phyloP scores from a whole-genome alignment of 2,888 invertebrate genomes.

The Spisula subtruncata region DNA sequence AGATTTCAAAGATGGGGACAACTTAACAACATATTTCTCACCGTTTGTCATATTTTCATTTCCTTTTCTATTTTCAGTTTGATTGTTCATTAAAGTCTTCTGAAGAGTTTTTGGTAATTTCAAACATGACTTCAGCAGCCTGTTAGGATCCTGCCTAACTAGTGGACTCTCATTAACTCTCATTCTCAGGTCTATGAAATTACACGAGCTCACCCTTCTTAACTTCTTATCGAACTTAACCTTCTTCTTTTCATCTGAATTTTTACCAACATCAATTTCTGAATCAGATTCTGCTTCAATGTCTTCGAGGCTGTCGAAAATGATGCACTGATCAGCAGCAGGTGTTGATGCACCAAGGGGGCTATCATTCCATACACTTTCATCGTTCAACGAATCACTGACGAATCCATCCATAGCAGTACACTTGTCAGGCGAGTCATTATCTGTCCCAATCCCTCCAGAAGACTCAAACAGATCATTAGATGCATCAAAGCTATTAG shows the following conservation, averaged over 20 bases:
- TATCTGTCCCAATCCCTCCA: neutral
- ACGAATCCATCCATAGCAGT: neutral
- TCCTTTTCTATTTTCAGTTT: neutral
- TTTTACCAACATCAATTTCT: neutral
- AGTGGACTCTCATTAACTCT: constrained; percentile 54
- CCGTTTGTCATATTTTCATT: neutral
- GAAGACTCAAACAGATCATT: constrained; percentile 34
- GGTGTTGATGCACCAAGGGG: constrained; percentile 45
- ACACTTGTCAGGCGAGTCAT: neutral
- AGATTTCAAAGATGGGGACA: neutral
- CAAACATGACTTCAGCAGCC: constrained; percentile 26
- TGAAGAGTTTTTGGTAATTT: neutral
- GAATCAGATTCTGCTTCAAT: neutral
- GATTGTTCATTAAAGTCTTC: neutral
- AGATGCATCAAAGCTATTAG: constrained; percentile 25
- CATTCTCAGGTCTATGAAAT: constrained; percentile 70
- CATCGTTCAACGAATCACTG: neutral
- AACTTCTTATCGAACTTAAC: constrained; percentile 61
- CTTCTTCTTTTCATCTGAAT: constrained; percentile 24
- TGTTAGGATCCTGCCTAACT: neutral
- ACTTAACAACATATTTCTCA: too few species aligned
- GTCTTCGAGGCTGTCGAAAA: constrained; percentile 50
- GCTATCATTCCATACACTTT: neutral
- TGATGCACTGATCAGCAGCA: constrained; percentile 47
- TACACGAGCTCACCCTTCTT: constrained; percentile 61